These are phyloP conservation scores for Eulemur coronatus DNA, from an alignment of 2,797 vertebrate genomes.

Conservation along the genomic window DNA sequence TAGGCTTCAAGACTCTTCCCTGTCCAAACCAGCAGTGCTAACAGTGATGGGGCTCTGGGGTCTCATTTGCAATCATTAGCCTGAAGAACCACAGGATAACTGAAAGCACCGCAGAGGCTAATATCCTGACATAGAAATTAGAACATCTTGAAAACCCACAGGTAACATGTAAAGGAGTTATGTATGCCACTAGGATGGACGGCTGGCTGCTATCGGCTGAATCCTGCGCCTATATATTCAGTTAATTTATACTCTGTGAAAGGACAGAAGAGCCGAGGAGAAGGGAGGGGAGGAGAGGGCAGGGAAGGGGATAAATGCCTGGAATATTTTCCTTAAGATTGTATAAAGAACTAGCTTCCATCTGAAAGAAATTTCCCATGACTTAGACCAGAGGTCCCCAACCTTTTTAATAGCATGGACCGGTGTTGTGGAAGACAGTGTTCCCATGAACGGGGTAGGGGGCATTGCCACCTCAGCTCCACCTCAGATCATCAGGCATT, in stretches of 20 bases:
- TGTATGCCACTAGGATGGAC: neutral
- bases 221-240: neutral
- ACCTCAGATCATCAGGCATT: no score
- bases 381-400: neutral
- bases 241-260: slow-evolving; percentile 25
- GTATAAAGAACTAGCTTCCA: neutral
- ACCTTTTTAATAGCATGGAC: no score
- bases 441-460: no score
- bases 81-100: slow-evolving; percentile 52
- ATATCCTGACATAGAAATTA: slow-evolving; percentile 54
- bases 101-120: neutral
- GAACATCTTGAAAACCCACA: slow-evolving; percentile 67
- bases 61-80: slow-evolving; percentile 54
- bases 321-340: neutral
- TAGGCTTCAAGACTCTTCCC: neutral
- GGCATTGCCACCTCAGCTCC: no score
- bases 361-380: slow-evolving; percentile 2
- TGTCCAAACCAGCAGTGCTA: neutral
- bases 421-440: no score
- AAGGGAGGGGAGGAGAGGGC: neutral
- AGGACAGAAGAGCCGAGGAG: neutral
- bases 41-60: neutral
- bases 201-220: neutral
- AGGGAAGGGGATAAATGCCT: neutral
- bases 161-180: slow-evolving; percentile 53